Base-by-base conservation (phyloP, 37 sponge, comb jelly and placozoan genomes). In the Spongilla lacustris region DNA sequence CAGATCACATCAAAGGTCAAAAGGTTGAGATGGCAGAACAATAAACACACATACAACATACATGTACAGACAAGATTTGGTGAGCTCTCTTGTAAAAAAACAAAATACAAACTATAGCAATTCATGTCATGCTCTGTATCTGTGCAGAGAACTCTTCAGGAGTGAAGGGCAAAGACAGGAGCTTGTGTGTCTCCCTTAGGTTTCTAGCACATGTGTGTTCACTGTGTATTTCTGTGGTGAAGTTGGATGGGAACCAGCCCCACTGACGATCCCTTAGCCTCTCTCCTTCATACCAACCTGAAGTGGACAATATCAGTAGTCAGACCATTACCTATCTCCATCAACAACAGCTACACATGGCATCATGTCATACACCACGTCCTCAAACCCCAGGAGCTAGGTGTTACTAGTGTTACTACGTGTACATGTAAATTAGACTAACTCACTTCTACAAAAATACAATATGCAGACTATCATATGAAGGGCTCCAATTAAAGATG, bases 191-290 rank as follows among this genome's bases (percentile, higher is more conserved):
- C 83, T 93, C 83, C 19, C 80, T 34, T 41, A 93, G 75, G 70
- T 89, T 93, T 2, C 93, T 74, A 19, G 90, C 90, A 25, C 83
- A 78, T 30, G 87, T 90, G 90, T 95, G 96, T 29, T 85, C 90
- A 41, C 85, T 92, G 50, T 95, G 82, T 26, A 95, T 83, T 67
- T 95, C 96, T 14, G 74, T 29, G 9, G 87, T 80, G 90, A 93
- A 92, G 69, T 92, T 96, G 4, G 96, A 96, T 2, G 96, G 96
- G 77, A 96, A 96, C 96, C 96, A 96, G 12, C 94, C 96, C 32
- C 86, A 86, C 67, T 91, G 82, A 12, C 83, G 80, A 73, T 96
- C 93, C 19, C 96, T 78, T 83, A 96, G 58, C 58, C 86, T 88
- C 87, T 96, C 92, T 36, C 96, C 96, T 30, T 96, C 94, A 67